Base-by-base conservation (phyloP, 1,140 invertebrate genomes). In the Drosophila arawakana region DNA sequence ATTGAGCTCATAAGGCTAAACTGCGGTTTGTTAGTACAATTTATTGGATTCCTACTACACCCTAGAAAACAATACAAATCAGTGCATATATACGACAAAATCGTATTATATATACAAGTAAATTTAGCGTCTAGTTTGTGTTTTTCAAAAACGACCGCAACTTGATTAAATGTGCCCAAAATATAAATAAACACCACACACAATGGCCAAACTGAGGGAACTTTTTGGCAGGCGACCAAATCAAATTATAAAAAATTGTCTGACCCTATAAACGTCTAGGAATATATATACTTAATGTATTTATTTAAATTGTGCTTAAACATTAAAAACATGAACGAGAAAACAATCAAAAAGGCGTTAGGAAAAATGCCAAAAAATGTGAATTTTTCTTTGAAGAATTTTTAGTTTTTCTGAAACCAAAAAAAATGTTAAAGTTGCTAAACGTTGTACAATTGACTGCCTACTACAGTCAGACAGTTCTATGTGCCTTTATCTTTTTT, bases 161-260 rank as follows among this genome's bases (percentile, higher is more conserved):
- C 80, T 79, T 83, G 82, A 88, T 88, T 79, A 81, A 86, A 85
- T 71, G 57, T 47, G 52, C 47, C 35, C 47, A 55, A 54, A 66
- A 63, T 57, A 62, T 58, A 68, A 54, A 54, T 67, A 69, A 62
- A 71, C 47, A 84, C 41, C 52, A 39, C 50, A 72, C 69, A 80
- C 71, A 63, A 55, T 76, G 55, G 44, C 55, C 55, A 80, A 69
- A 68, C 69, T 79, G 69, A 79, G 54, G 69, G 62, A 58, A 66
- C 76, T 66, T 71, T 77, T 83, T 88, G 83, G 83, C 77, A 80
- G 61, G 70, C 63, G 47, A 80, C 84, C 83, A 88, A 86, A 86
- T 88, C 50, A 82, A 88, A 86, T 80, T 73, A 70, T 67, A 76
- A 11, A 68, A 58, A 71, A 75, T 61, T 65, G 43, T 73, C 55